phyloP scores from a whole-genome alignment of 2,888 invertebrate genomes.

The Biston betularia region DNA sequence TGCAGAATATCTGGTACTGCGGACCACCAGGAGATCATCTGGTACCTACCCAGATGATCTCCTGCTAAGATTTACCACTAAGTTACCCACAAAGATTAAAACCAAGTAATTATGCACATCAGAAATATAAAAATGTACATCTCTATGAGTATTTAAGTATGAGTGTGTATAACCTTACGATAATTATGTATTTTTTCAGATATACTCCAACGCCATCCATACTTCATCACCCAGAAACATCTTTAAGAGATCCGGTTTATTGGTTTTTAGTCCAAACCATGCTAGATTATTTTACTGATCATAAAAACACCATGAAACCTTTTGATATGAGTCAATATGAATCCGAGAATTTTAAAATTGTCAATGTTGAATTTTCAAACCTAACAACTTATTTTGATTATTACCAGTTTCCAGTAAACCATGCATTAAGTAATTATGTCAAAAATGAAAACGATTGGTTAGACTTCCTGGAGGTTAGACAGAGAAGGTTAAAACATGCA shows the following conservation, averaged over 20 bases:
- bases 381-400: conserved; percentile 70
- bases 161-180: too few relatives aligned
- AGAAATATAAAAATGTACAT: too few relatives aligned
- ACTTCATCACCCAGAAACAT: conserved; percentile 74
- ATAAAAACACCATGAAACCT: conserved; percentile 61
- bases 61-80: too few relatives aligned
- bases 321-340: conserved; percentile 64
- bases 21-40: too few relatives aligned
- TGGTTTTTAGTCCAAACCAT: conserved; percentile 69
- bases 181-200: too few relatives aligned
- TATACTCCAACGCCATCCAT: conserved; percentile 77
- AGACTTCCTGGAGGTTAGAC: conserved; percentile 61
- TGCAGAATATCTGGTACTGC: too few relatives aligned
- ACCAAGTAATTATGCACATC: too few relatives aligned
- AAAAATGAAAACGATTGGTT: conserved; percentile 42
- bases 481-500: conserved; percentile 68
- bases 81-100: too few relatives aligned
- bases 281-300: conserved; percentile 68
- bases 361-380: conserved; percentile 58
- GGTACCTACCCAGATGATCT: too few relatives aligned
- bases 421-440: conserved; percentile 53
- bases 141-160: too few relatives aligned
- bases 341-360: conserved; percentile 61
- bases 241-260: conserved; percentile 72
- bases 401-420: conserved; percentile 66